Evolutionary conservation across 2,888 invertebrate genomes (phyloP).

Genomic region (Polydesmus complanatus): DNA sequence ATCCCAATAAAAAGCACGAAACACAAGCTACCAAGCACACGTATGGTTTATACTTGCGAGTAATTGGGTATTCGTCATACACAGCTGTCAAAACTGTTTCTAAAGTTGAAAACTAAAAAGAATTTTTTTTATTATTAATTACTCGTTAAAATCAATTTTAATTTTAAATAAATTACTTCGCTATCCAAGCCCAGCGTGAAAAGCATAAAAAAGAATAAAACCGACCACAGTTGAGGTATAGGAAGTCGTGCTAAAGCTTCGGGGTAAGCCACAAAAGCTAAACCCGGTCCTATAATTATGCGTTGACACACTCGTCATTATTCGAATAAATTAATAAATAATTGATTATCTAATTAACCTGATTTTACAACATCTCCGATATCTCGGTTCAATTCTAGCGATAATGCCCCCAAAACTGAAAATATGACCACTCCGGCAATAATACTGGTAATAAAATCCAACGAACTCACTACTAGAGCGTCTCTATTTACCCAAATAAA

Average conservation of each 20-base stretch:
- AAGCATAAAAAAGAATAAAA: conserved; percentile 25
- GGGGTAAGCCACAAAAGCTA: conserved; percentile 62
- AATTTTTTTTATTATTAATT: not conserved
- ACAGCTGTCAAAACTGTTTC: conserved; percentile 31
- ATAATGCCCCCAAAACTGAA: conserved; percentile 55
- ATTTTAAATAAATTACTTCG: conserved; percentile 19
- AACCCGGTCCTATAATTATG: conserved; percentile 44
- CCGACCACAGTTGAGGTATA: conserved; percentile 39
- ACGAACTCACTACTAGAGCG: conserved; percentile 53
- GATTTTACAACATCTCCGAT: conserved; percentile 31
- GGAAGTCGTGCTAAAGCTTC: conserved; percentile 60
- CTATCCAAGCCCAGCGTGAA: conserved; percentile 24
- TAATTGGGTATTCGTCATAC: conserved; percentile 30
- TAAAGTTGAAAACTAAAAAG: conserved; percentile 29
- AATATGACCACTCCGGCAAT: conserved; percentile 69
- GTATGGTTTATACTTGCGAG: conserved; percentile 27
- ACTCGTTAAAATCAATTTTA: not conserved
- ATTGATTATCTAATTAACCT: conserved; percentile 23
- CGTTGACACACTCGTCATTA: too few relatives aligned
- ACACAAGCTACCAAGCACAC: conserved; percentile 22
- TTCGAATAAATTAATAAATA: not conserved
- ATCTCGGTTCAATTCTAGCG: conserved; percentile 28
- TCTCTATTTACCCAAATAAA: conserved; percentile 35
- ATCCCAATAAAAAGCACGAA: conserved; percentile 25
- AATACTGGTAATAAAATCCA: conserved; percentile 56